Evolutionary conservation across 2,888 invertebrate genomes (phyloP).

Genomic region (Nomada hirtipes): DNA sequence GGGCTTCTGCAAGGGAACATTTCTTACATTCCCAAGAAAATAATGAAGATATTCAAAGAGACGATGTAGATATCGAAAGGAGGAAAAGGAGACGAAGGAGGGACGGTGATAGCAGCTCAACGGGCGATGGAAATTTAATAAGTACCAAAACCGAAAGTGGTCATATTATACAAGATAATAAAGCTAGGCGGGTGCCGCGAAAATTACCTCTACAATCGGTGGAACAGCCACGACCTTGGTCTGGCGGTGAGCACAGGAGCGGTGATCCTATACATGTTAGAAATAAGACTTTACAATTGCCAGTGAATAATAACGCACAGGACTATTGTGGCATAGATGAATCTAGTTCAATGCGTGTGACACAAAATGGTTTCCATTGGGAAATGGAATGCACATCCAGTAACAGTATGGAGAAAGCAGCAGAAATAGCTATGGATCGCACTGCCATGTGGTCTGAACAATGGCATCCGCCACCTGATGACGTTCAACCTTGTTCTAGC

Average conservation of each 20-base stretch:
- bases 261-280: constrained; percentile 65
- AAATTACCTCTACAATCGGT: constrained; percentile 79
- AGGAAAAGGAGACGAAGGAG: constrained; percentile 75
- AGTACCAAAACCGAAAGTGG: constrained; percentile 63
- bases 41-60: constrained; percentile 72
- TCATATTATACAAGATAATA: constrained; percentile 60
- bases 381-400: constrained; percentile 76
- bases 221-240: constrained; percentile 71
- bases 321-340: constrained; percentile 70
- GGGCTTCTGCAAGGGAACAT: constrained; percentile 82
- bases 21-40: constrained; percentile 77
- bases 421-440: constrained; percentile 73
- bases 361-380: constrained; percentile 80
- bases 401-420: constrained; percentile 70
- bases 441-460: constrained; percentile 79
- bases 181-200: constrained; percentile 76
- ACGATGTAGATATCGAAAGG: constrained; percentile 73
- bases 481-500: constrained; percentile 83
- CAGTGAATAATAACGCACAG: constrained; percentile 75
- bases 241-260: constrained; percentile 55
- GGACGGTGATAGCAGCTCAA: constrained; percentile 70
- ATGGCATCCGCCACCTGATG: constrained; percentile 79
- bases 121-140: constrained; percentile 66
- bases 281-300: constrained; percentile 66
- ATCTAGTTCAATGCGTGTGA: constrained; percentile 70